Conservation (phyloP, 2,113 vertebrate genomes). For the Dasypus novemcinctus region DNA sequence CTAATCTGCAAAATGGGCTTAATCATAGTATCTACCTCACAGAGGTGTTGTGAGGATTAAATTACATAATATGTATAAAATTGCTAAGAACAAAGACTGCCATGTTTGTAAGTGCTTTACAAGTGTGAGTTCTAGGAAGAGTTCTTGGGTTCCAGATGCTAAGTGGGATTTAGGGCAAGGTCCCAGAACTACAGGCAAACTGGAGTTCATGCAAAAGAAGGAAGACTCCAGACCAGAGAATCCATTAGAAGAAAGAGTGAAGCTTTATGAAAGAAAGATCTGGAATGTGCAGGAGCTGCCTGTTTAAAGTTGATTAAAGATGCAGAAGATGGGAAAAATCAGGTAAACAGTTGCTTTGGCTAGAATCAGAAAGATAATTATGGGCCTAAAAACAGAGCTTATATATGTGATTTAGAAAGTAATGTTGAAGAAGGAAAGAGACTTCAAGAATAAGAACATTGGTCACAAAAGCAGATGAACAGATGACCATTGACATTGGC, state of each 20-base stretch:
- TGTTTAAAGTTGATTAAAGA: not conserved
- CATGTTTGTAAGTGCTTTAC: not conserved
- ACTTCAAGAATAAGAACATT: not conserved
- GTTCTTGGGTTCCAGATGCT: not conserved
- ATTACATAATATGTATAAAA: not conserved
- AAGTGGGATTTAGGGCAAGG: not conserved
- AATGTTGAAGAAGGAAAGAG: not conserved
- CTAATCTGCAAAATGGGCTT: not conserved
- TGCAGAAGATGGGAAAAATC: not conserved
- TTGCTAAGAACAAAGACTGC: not conserved
- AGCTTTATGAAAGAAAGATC: not conserved
- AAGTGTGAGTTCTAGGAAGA: not conserved
- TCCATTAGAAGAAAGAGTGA: not conserved
- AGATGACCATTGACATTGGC: not conserved
- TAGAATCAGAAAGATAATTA: not conserved
- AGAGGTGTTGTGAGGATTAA: not conserved
- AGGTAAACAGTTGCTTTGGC: not conserved
- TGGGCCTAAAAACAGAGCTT: not conserved
- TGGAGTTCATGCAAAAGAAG: not conserved
- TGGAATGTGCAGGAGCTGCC: not conserved
- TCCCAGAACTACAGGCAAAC: not conserved
- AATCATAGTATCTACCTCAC: not conserved
- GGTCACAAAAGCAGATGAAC: not conserved
- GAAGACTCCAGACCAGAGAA: not conserved
- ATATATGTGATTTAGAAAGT: not conserved